Conservation (phyloP, 2,888 invertebrate genomes). For the Meganola albula region DNA sequence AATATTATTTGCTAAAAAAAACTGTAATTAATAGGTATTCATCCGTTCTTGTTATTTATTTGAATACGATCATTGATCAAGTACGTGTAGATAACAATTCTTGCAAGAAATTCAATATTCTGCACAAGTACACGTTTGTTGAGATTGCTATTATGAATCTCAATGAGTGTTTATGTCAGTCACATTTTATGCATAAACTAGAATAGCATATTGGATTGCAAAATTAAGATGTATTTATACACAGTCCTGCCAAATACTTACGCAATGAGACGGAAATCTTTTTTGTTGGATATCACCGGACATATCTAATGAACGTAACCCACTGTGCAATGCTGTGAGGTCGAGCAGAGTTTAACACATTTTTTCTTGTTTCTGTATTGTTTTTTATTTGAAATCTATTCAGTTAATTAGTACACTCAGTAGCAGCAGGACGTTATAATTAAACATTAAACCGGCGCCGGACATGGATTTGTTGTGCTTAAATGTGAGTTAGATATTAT, state of each 20-base stretch:
- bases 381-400: constrained; percentile 53
- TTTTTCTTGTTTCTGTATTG: constrained; percentile 45
- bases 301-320: constrained; percentile 38
- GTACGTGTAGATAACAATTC: constrained; percentile 22
- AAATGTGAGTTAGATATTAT: constrained; percentile 44
- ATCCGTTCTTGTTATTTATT: constrained; percentile 22
- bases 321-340: constrained; percentile 36
- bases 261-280: constrained; percentile 13
- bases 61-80: constrained; percentile 35
- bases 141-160: constrained; percentile 42
- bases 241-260: constrained; percentile 14
- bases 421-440: constrained; percentile 55
- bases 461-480: constrained; percentile 53
- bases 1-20: constrained; percentile 43
- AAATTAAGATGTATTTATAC: constrained; percentile 23
- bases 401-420: constrained; percentile 63
- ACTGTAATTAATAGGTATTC: constrained; percentile 28
- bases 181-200: constrained; percentile 34
- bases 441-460: constrained; percentile 41
- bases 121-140: constrained; percentile 30
- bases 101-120: constrained; percentile 39
- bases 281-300: constrained; percentile 37
- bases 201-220: constrained; percentile 26
- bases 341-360: constrained; percentile 38
- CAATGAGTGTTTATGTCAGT: constrained; percentile 38